Conservation (phyloP, 2,113 vertebrate species). For the Odontesthes bonariensis region DNA sequence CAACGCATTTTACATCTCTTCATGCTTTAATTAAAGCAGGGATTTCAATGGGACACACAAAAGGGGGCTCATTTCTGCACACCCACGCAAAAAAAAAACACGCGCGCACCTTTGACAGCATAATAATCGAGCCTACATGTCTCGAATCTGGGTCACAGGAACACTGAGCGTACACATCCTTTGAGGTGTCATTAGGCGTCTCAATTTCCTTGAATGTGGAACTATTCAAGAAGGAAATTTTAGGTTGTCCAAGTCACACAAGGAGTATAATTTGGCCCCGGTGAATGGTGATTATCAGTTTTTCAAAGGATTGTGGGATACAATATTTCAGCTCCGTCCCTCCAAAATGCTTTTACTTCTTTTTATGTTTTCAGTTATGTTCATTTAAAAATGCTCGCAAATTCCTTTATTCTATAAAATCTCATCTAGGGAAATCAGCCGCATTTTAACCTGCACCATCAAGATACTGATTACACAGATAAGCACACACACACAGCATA, state of each 20-base stretch:
- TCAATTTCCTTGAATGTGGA: conserved; percentile 52
- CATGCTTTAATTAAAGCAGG: conserved; percentile 65
- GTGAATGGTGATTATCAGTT: conserved; percentile 35
- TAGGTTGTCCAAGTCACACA: conserved; percentile 40
- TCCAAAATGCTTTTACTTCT: conserved; percentile 1
- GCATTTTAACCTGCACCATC: conserved; percentile 59
- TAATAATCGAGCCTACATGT: conserved; percentile 62
- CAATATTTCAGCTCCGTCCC: conserved; percentile 18
- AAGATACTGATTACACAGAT: conserved; percentile 55
- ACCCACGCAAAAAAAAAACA: conserved; percentile 28
- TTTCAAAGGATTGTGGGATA: conserved; percentile 35
- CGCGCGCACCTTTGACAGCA: conserved; percentile 48
- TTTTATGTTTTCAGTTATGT: conserved; percentile 42
- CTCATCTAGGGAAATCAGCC: conserved; percentile 48
- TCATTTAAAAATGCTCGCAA: conserved; percentile 55
- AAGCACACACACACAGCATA: conserved; percentile 3
- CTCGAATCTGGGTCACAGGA: conserved; percentile 71
- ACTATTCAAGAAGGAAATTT: conserved; percentile 40
- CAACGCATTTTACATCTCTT: conserved; percentile 47
- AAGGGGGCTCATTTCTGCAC: conserved; percentile 42
- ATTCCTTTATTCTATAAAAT: conserved; percentile 30
- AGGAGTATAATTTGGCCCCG: conserved; percentile 32
- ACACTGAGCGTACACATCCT: conserved; percentile 33
- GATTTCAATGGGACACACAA: conserved; percentile 53
- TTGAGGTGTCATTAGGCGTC: conserved; percentile 69